phyloP scores from a whole-genome alignment of 2,888 invertebrate genomes.

The Polydrusus cervinus region DNA sequence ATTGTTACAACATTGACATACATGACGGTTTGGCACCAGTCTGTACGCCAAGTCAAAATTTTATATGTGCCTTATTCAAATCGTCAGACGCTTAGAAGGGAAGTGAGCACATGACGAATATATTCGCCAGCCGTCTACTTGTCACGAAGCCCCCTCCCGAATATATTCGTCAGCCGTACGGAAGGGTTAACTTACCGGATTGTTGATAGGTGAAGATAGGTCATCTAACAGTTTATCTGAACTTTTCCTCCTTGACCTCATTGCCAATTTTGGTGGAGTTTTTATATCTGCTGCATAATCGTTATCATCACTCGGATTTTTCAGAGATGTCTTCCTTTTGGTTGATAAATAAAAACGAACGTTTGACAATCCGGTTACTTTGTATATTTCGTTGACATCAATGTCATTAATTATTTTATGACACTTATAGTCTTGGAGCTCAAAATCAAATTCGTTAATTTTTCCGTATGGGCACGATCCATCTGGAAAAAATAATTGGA shows the following conservation, averaged over 20 bases:
- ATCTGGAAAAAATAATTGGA: slow-evolving; percentile 2
- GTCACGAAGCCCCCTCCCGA: too few relatives aligned
- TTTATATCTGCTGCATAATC: slow-evolving; percentile 6
- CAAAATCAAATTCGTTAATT: not conserved
- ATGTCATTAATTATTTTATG: slow-evolving; percentile 2
- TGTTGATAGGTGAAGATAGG: not conserved
- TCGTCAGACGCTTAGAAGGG: too few relatives aligned
- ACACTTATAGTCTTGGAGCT: slow-evolving; percentile 1
- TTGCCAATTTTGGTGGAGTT: slow-evolving; percentile 8
- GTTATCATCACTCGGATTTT: not conserved
- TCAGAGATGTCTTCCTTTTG: not conserved
- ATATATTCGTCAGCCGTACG: too few relatives aligned
- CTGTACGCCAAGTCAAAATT: too few relatives aligned
- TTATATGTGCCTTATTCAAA: too few relatives aligned
- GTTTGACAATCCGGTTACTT: not conserved
- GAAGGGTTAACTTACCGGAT: not conserved
- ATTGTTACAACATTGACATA: not conserved
- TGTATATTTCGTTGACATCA: slow-evolving; percentile 6
- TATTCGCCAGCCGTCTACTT: too few relatives aligned
- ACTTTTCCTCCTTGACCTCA: slow-evolving; percentile 9
- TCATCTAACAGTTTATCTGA: not conserved
- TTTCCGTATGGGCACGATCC: not conserved
- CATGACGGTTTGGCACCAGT: too few relatives aligned
- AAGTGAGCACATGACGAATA: too few relatives aligned
- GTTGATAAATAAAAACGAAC: slow-evolving; percentile 2